A percentile compares a stretch with the other conserved stretches of the same genome.
Evolutionary conservation across 2,113 vertebrate genomes (phyloP).

Genomic region (Barnardius zonarius): DNA sequence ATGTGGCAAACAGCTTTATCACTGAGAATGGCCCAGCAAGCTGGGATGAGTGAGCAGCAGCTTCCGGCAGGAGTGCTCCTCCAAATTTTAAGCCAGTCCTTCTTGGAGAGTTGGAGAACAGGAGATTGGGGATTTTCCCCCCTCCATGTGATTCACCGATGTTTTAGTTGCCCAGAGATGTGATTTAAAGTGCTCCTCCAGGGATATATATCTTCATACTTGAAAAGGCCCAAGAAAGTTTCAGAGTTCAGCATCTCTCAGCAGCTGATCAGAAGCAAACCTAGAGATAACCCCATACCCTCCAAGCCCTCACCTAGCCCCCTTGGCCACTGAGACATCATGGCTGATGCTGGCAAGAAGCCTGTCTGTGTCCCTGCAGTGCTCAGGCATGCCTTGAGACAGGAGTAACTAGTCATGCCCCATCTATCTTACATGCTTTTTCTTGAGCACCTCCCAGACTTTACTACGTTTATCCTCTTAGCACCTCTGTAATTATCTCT

Average conservation of each 20-base stretch:
- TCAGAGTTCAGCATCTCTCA: neutral
- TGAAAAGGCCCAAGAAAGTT: neutral
- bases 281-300: neutral
- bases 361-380: neutral
- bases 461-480: constrained; percentile 8
- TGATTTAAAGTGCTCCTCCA: neutral
- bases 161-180: neutral
- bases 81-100: neutral
- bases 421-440: neutral
- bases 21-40: neutral
- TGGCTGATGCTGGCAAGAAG: neutral
- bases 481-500: constrained; percentile 48
- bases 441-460: constrained; percentile 4
- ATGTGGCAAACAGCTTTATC: neutral
- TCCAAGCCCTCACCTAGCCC: neutral
- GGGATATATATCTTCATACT: neutral
- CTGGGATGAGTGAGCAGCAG: neutral
- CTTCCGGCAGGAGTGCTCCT: neutral
- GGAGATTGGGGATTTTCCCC: neutral
- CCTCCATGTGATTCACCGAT: neutral
- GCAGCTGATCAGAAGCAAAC: neutral
- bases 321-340: neutral
- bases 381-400: neutral
- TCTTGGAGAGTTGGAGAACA: neutral
- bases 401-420: neutral